Evolutionary conservation across 2,113 vertebrate genomes (phyloP).

Genomic region (Oenanthe melanoleuca): DNA sequence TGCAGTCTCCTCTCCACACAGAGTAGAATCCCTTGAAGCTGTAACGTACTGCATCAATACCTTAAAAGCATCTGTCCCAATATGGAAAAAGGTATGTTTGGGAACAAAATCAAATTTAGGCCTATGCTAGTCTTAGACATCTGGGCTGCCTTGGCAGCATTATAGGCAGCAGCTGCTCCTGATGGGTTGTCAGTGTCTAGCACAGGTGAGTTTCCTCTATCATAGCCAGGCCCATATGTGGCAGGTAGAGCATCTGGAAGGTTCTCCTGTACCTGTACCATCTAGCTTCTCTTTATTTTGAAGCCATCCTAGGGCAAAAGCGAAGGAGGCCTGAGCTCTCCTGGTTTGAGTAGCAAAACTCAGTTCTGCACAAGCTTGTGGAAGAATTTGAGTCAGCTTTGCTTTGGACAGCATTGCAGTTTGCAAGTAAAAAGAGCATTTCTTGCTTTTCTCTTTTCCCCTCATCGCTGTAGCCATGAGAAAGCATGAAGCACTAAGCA

Average conservation of each 20-base stretch:
- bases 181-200: not conserved
- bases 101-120: not conserved
- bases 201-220: not conserved
- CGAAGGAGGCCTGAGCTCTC: not conserved
- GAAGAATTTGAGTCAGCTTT: not conserved
- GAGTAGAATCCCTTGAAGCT: conserved; percentile 85
- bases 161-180: not conserved
- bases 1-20: conserved; percentile 89
- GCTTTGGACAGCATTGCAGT: not conserved
- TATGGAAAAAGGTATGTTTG: conserved; percentile 75
- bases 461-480: not conserved
- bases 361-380: not conserved
- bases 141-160: not conserved
- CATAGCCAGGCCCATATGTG: not conserved
- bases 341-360: not conserved
- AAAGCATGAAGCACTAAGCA: not conserved
- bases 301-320: not conserved
- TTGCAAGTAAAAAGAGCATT: not conserved
- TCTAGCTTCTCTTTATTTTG: not conserved
- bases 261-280: not conserved
- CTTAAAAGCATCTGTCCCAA: conserved; percentile 88
- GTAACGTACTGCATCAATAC: conserved; percentile 82
- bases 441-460: not conserved
- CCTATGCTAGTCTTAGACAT: not conserved
- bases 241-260: not conserved